Conservation (phyloP, 2,888 invertebrate genomes). For the Campoplex nolae region DNA sequence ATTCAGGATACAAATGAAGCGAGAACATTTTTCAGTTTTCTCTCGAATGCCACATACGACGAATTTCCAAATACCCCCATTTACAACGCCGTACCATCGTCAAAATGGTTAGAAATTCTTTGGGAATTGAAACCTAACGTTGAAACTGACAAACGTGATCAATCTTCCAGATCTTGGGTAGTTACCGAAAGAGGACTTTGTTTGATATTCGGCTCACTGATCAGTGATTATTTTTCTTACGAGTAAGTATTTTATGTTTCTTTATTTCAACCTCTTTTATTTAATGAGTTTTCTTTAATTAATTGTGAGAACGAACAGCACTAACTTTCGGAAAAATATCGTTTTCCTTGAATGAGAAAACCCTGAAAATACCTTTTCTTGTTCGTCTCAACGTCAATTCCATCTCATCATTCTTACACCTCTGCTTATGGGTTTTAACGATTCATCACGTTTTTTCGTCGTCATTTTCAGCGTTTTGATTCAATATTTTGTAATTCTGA, state of each 20-base stretch:
- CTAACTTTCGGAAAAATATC: not conserved
- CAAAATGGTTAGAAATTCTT: constrained; percentile 74
- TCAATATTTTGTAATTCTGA: too few species aligned
- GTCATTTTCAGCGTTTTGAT: too few species aligned
- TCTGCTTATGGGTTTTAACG: too few species aligned
- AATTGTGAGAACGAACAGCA: not conserved
- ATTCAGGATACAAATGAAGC: constrained; percentile 72
- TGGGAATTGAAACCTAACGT: constrained; percentile 72
- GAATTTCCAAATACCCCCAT: constrained; percentile 68
- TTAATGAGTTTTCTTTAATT: not conserved
- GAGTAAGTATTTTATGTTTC: constrained; percentile 68
- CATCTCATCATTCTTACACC: too few species aligned
- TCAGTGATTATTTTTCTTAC: constrained; percentile 67
- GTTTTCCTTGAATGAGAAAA: not conserved
- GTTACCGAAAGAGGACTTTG: constrained; percentile 77
- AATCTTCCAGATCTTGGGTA: constrained; percentile 58
- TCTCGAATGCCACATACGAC: constrained; percentile 70
- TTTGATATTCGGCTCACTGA: constrained; percentile 58
- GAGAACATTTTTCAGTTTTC: constrained; percentile 72
- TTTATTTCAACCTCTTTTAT: not conserved
- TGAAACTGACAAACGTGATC: not conserved
- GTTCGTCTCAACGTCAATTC: too few species aligned
- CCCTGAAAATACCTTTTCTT: not conserved
- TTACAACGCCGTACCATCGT: constrained; percentile 69
- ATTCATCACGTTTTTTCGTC: too few species aligned